Evolutionary conservation across 1,140 invertebrate genomes (phyloP).

Genomic region (Hirudo medicinalis): DNA sequence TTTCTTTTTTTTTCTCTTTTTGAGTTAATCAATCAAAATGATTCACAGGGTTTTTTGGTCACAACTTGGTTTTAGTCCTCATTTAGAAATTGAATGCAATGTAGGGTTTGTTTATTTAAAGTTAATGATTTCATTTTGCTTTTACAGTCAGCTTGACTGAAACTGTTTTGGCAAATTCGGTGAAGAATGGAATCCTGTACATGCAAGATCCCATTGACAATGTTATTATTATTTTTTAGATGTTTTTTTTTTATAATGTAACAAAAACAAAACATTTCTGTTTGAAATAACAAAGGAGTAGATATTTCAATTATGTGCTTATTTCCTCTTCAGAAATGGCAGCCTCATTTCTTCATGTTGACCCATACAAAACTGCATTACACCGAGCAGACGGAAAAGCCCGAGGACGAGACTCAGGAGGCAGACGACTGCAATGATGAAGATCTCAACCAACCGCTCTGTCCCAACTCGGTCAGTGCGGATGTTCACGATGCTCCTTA

Average conservation of each 20-base stretch:
- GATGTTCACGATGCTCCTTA: no score
- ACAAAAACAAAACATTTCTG: background rate
- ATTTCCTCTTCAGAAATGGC: conserved; percentile 54
- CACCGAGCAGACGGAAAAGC: conserved; percentile 50
- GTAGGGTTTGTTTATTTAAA: no score
- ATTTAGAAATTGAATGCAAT: no score
- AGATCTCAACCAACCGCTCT: background rate
- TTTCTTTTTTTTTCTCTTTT: no score
- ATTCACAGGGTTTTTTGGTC: no score
- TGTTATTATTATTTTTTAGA: conserved; percentile 27
- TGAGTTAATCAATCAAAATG: no score
- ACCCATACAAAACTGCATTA: conserved; percentile 77
- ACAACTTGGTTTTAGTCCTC: no score
- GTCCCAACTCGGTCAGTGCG: no score
- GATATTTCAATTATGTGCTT: background rate
- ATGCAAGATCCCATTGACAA: conserved; percentile 75
- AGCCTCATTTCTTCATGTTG: conserved; percentile 86
- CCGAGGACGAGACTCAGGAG: conserved; percentile 50
- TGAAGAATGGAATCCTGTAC: conserved; percentile 80
- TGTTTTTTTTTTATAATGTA: background rate
- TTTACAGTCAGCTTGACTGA: conserved; percentile 41
- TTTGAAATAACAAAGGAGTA: background rate
- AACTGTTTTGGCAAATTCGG: conserved; percentile 69
- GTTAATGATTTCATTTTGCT: background rate
- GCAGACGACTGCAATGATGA: conserved; percentile 34